These are phyloP conservation scores for Polymixis flavicincta DNA, from an alignment of 2,888 invertebrate genomes.

Conservation along the genomic window DNA sequence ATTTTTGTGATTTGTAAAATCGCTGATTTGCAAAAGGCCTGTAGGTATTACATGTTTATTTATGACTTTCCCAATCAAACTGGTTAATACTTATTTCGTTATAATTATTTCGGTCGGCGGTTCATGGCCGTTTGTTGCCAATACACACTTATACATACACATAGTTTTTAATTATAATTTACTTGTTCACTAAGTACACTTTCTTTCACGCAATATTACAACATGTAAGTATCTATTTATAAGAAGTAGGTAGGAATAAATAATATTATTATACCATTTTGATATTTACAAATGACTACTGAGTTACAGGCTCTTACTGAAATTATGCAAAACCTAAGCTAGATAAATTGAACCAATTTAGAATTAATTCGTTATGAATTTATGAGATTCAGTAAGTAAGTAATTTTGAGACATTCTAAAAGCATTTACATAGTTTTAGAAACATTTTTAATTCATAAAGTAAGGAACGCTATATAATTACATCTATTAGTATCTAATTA, in stretches of 20 bases:
- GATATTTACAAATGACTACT: neutral
- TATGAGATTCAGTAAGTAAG: neutral
- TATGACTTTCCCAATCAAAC: conserved; percentile 34
- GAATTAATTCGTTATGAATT: neutral
- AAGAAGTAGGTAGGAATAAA: conserved; percentile 7
- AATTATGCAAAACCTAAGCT: too few species aligned
- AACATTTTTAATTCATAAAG: neutral
- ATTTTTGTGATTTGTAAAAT: neutral
- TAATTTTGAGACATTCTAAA: neutral
- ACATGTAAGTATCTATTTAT: neutral
- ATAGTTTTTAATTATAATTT: conserved; percentile 22
- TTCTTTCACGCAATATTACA: conserved; percentile 27
- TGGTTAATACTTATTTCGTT: conserved; percentile 40
- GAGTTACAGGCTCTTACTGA: neutral
- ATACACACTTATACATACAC: conserved; percentile 21
- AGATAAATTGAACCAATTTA: neutral
- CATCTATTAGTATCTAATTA: too few species aligned
- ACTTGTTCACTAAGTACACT: conserved; percentile 12
- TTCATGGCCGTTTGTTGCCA: conserved; percentile 48
- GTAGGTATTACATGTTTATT: conserved; percentile 3
- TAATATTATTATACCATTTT: neutral
- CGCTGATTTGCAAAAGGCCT: too few species aligned
- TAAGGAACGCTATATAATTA: too few species aligned
- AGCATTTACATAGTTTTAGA: neutral
- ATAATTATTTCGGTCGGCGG: conserved; percentile 38